A percentile compares a stretch with the other conserved stretches of the same genome.
phyloP scores from a whole-genome alignment of 2,113 vertebrate genomes.

The Cnemophilus loriae region DNA sequence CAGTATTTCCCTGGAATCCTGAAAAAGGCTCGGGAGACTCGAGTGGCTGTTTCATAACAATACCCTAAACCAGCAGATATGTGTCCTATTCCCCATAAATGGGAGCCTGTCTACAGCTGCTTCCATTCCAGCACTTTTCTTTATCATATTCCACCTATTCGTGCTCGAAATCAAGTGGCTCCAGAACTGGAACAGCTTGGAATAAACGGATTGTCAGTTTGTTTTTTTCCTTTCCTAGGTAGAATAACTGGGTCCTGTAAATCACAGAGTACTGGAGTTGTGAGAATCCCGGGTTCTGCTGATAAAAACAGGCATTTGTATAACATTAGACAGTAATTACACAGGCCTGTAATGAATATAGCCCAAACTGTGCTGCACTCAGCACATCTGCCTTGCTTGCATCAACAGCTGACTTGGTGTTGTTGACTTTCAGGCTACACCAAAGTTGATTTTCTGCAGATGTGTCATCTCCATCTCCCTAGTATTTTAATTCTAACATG shows the following conservation, averaged over 20 bases:
- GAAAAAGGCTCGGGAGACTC: neutral
- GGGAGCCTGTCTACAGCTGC: conserved; percentile 11
- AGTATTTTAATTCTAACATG: neutral
- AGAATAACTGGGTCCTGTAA: neutral
- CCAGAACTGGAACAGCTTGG: conserved; percentile 23
- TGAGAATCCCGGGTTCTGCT: neutral
- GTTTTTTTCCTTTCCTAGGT: neutral
- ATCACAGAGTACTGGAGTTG: neutral
- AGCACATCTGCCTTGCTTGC: neutral
- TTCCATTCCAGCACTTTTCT: conserved; percentile 6
- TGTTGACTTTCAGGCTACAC: neutral
- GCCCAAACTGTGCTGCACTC: neutral
- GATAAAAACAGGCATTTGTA: neutral
- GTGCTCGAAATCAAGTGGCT: neutral
- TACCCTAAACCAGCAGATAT: neutral
- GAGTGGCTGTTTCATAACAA: neutral
- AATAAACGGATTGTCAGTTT: conserved; percentile 7
- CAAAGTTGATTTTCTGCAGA: neutral
- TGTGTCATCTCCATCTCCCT: neutral
- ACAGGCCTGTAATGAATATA: neutral
- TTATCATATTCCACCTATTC: neutral
- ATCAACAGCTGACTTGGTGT: neutral
- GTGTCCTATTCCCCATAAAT: conserved; percentile 14
- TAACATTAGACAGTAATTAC: neutral
- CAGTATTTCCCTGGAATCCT: conserved; percentile 1